Percentiles rank a stretch among this genome's conserved stretches.
These are phyloP conservation scores for Prionace glauca DNA, from an alignment of 2,797 vertebrate genomes.

Conservation along the genomic window DNA sequence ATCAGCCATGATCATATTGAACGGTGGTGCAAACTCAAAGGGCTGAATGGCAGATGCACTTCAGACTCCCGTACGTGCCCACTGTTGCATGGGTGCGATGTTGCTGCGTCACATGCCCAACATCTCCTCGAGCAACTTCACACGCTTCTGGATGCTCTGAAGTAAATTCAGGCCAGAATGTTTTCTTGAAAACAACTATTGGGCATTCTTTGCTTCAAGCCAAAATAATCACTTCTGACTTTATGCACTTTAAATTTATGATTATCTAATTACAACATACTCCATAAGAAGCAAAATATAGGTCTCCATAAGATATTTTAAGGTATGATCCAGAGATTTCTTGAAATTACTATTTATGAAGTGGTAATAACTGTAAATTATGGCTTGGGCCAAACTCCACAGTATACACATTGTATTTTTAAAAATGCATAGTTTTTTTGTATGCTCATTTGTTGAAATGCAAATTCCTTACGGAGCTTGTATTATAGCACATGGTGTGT, in stretches of 20 bases:
- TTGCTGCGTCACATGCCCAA: too few relatives aligned
- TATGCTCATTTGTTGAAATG: neutral
- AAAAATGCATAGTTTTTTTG: neutral
- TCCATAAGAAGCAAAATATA: neutral
- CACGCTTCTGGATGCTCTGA: too few relatives aligned
- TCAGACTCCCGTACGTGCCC: too few relatives aligned
- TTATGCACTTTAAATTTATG: neutral
- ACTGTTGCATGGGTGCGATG: too few relatives aligned
- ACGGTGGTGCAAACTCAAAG: too few relatives aligned
- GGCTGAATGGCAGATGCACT: too few relatives aligned
- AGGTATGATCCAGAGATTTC: neutral
- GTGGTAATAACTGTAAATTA: slow-evolving; percentile 8
- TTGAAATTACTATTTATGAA: neutral
- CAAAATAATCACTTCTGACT: slow-evolving; percentile 1
- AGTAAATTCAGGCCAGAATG: neutral
- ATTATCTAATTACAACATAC: neutral
- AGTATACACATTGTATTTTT: neutral
- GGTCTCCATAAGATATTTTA: neutral
- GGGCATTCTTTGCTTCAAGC: neutral
- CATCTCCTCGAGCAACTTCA: too few relatives aligned
- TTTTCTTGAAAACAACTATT: neutral
- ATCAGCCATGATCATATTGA: too few relatives aligned
- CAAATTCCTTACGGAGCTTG: neutral
- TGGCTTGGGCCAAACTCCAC: neutral
- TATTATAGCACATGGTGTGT: neutral